Base-by-base conservation (phyloP, 1,140 invertebrate species). In the Amyelois transitella region DNA sequence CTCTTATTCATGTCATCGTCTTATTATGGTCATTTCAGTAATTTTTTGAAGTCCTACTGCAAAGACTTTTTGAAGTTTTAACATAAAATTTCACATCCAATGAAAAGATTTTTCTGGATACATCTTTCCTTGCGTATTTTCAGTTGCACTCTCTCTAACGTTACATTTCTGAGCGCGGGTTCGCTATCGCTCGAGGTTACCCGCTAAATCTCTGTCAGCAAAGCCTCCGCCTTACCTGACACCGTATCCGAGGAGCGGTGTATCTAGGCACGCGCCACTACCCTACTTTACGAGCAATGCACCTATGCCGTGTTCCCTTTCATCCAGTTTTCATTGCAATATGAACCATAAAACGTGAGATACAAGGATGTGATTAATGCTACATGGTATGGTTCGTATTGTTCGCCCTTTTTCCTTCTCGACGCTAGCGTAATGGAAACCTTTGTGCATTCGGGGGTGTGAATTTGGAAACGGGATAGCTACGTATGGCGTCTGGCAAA, bases 261-360 rank as follows among this genome's bases (percentile, higher is more conserved):
- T 19, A 20, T 21, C 45, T 48, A 48, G 12, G 45, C 45, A 48
- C 10, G 45, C 12, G 45, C 45, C 45, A 48, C 45, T 48, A 48
- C 18, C 45, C 45, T 48, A 48, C 8, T 20, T 48, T 48, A 48
- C 45, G 18, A 38, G 5, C 32, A 38, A 38, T 38, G 32, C 32
- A 38, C 32, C 32, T 38, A 5, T 38, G n/a, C 32, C 6, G n/a
- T n/a, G 17, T 38, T 38, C 12, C 32, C n/a, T 14, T 14, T 4
- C 3, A 38, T 14, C 32, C 12, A 38, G 5, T 14, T 38, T 38
- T 14, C n/a, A 14, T 14, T 14, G 4, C 12, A 38, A n/a, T 38
- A 14, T 38, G 1, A 38, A 38, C 32, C 8, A 12, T 38, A 14
- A 38, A 1, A 14, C 32, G 1, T 38, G 12, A 12, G 25, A 10